Conservation (phyloP, 2,888 invertebrate species). For the Asteroscopus sphinx region DNA sequence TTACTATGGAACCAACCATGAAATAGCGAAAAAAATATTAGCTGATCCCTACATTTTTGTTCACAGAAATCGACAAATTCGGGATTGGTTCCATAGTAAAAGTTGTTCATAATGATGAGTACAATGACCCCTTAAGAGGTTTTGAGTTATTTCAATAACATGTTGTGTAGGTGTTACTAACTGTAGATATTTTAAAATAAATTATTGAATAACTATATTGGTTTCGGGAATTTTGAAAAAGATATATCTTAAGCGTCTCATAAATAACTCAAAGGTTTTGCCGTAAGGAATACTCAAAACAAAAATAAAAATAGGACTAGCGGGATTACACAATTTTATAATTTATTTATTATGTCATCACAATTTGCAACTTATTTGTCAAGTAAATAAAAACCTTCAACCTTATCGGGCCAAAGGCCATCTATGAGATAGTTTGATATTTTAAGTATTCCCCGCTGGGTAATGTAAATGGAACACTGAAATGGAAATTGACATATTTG, state of each 20-base stretch:
- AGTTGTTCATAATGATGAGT: too few species aligned
- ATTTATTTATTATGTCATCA: conserved; percentile 27
- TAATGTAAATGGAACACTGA: conserved; percentile 38
- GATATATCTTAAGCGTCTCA: too few species aligned
- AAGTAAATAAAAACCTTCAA: conserved; percentile 21
- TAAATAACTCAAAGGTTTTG: background rate
- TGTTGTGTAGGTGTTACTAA: background rate
- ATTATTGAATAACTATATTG: too few species aligned
- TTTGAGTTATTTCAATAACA: too few species aligned
- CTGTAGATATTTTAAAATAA: too few species aligned
- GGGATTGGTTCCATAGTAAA: too few species aligned
- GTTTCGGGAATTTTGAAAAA: too few species aligned
- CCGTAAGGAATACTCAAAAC: conserved; percentile 25
- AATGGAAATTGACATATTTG: conserved; percentile 56
- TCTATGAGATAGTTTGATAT: conserved; percentile 47
- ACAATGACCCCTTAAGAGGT: too few species aligned
- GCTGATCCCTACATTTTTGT: too few species aligned
- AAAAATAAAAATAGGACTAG: conserved; percentile 13
- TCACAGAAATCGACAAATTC: too few species aligned
- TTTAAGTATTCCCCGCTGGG: conserved; percentile 27
- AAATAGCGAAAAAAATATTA: too few species aligned
- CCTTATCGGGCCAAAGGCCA: conserved; percentile 18
- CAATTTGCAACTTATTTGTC: conserved; percentile 16
- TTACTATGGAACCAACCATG: too few species aligned
- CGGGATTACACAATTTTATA: conserved; percentile 20